Evolutionary conservation across 2,888 invertebrate species (phyloP), one percentile per base, ranked within the genome.

Genomic region (Dryobota labecula): DNA sequence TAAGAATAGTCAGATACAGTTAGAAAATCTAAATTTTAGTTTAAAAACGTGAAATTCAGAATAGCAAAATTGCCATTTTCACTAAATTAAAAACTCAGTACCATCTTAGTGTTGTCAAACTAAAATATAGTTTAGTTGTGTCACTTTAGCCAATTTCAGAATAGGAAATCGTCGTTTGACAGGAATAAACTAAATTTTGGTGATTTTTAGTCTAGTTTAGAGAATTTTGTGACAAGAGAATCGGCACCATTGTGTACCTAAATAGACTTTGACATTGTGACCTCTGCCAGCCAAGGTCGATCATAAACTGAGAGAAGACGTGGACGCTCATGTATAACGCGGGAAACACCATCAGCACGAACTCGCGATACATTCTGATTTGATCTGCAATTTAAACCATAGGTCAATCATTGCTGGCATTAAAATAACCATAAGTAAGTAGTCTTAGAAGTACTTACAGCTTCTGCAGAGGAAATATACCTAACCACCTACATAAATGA

Each of bases 301-400:
- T 84, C 92, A 97, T 95, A 79, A 97, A 96, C 79, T 94, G 94
- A 0, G 94, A 89, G 88, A 97, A 97, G 2, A 94, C 89, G 49
- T 92, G 88, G 9, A 92, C 89, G 75, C 96, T 96, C 97, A 97
- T 97, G 82, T 96, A 96, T 54, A 95, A 88, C 49, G 96, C 96
- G 0, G 97, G 97, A 84, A 93, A 96, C 51, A 96, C 95, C 88
- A 95, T 89, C 63, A 95, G 85, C 63, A 97, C 87, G 86, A 96
- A 97, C 86, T 97, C 97, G 53, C 94, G 93, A 87, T 96, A 97
- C 76, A 97, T 83, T 43, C 95, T 90, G 67, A 96, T 94, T 90
- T 97, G 97, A 81, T 97, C 97, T 97, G 89, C 27, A 92, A 90
- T 63, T 15, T 18, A 51, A 53, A 75, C 9, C n/a, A 18, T 24